phyloP scores from a whole-genome alignment of 2,797 vertebrate species.

The Trichosurus vulpecula region DNA sequence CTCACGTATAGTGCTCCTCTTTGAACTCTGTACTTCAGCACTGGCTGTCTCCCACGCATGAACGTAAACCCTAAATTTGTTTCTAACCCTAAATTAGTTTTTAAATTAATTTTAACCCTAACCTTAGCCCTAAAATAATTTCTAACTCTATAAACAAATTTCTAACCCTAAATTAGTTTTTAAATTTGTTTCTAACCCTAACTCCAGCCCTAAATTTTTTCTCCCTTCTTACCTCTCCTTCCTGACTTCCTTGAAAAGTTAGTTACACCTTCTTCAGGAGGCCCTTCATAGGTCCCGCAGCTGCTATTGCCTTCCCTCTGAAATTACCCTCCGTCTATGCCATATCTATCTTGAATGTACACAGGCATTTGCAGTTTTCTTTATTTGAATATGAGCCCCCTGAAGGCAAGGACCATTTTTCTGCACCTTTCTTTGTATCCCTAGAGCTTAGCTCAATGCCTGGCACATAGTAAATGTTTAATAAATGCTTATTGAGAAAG shows the following conservation, averaged over 20 bases:
- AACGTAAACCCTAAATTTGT: background rate
- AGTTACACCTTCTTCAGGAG: background rate
- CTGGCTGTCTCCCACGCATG: background rate
- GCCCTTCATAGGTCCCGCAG: background rate
- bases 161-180: no score
- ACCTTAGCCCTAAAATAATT: no score
- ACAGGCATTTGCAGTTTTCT: background rate
- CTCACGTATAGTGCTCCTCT: background rate
- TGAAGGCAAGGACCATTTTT: background rate
- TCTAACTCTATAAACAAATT: no score
- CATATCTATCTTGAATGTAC: background rate
- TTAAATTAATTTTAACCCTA: background rate
- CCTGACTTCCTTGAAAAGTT: background rate
- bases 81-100: background rate
- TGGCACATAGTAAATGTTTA: background rate
- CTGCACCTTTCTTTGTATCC: background rate
- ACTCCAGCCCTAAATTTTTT: background rate
- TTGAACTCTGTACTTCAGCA: background rate
- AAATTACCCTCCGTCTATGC: background rate
- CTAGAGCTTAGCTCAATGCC: background rate
- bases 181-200: no score
- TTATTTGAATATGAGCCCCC: background rate
- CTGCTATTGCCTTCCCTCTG: background rate
- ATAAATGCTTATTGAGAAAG: background rate
- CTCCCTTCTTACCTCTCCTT: background rate